Percentiles rank a stretch among this genome's conserved stretches.
phyloP scores from a whole-genome alignment of 2,888 invertebrate genomes.

The Stenoptilia bipunctidactyla region DNA sequence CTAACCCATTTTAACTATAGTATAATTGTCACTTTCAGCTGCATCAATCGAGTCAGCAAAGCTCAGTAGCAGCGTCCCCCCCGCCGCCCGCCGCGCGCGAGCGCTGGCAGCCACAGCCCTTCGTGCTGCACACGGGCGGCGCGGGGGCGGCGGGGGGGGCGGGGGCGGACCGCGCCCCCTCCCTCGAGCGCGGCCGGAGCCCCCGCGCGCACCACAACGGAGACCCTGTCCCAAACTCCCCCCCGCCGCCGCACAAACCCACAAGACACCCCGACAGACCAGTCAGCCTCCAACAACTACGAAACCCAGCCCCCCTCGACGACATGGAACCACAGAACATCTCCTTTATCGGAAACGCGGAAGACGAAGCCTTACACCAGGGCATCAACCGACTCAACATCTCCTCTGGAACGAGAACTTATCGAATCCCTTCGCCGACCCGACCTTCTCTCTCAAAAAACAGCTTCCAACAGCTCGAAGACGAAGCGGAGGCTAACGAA shows the following conservation, averaged over 20 bases:
- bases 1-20: too few relatives aligned
- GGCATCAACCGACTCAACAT: constrained; percentile 85
- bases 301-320: constrained; percentile 76
- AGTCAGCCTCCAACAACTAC: constrained; percentile 64
- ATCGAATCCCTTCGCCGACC: constrained; percentile 91
- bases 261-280: constrained; percentile 44
- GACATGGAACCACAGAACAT: constrained; percentile 96
- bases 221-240: constrained; percentile 55
- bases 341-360: constrained; percentile 86
- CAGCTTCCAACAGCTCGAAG: constrained; percentile 75
- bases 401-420: constrained; percentile 88
- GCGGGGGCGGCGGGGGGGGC: constrained; percentile 64
- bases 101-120: constrained; percentile 68
- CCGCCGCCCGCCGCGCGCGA: constrained; percentile 37
- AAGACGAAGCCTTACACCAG: constrained; percentile 68
- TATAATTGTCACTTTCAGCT: constrained; percentile 32
- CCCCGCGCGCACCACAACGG: constrained; percentile 75
- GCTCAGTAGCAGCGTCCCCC: constrained; percentile 34
- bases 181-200: constrained; percentile 8
- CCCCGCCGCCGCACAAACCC: constrained; percentile 25
- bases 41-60: constrained; percentile 23
- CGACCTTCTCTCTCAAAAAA: constrained; percentile 78
- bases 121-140: constrained; percentile 75
- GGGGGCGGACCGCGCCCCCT: constrained; percentile 76
- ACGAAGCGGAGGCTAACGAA: constrained; percentile 68